A percentile compares a stretch with the other conserved stretches of the same genome.
phyloP scores from a whole-genome alignment of 2,113 vertebrate species.

The Peromyscus polionotus region DNA sequence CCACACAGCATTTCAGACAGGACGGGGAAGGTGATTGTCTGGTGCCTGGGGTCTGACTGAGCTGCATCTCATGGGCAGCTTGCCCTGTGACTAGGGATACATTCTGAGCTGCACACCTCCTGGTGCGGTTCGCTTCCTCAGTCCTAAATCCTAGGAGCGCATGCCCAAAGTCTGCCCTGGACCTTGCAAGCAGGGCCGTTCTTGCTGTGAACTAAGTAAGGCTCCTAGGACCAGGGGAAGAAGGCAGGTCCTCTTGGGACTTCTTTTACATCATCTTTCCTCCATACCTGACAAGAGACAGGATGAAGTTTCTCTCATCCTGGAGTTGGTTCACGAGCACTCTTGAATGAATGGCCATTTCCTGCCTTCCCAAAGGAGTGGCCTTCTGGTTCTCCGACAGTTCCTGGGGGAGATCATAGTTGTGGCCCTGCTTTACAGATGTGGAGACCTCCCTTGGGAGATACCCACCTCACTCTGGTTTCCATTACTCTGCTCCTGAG shows the following conservation, averaged over 20 bases:
- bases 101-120: not conserved
- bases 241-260: not conserved
- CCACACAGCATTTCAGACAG: not conserved
- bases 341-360: not conserved
- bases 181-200: not conserved
- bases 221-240: not conserved
- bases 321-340: not conserved
- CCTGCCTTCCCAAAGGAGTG: not conserved
- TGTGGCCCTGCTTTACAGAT: not conserved
- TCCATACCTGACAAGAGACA: not conserved
- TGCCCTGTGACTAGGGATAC: not conserved
- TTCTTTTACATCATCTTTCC: not conserved
- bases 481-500: not conserved
- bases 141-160: not conserved
- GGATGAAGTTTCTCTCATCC: not conserved
- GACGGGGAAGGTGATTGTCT: not conserved
- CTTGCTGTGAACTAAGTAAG: not conserved
- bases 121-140: not conserved
- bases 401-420: not conserved
- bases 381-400: fast-evolving
- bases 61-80: not conserved
- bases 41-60: not conserved
- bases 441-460: not conserved
- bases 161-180: not conserved
- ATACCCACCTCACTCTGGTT: not conserved